phyloP scores from a whole-genome alignment of 2,113 vertebrate genomes.

The Gobio gobio region DNA sequence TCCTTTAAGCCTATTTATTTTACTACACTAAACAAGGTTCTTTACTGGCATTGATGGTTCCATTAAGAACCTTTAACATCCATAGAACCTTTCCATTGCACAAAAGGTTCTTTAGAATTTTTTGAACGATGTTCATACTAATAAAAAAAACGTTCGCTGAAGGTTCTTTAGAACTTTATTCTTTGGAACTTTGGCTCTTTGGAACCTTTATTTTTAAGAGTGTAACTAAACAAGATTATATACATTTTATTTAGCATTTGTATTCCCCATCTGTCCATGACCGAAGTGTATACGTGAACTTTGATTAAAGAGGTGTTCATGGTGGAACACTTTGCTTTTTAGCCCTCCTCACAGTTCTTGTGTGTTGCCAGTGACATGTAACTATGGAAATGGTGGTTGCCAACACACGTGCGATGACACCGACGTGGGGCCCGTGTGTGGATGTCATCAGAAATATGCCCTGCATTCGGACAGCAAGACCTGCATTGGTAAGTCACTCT shows the following conservation, averaged over 20 bases:
- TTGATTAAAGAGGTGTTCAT: neutral
- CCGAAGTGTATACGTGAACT: slow-evolving; percentile 4
- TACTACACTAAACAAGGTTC: no score
- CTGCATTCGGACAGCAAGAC: slow-evolving; percentile 94
- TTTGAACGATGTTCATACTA: no score
- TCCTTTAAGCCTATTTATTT: no score
- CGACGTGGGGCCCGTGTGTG: slow-evolving; percentile 89
- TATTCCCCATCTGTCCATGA: neutral
- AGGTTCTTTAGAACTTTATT: no score
- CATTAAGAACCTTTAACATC: no score
- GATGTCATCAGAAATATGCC: slow-evolving; percentile 97
- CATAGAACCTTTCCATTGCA: no score
- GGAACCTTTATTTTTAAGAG: no score
- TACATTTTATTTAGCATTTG: neutral
- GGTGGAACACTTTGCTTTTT: neutral
- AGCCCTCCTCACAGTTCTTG: slow-evolving; percentile 51
- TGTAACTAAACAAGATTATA: neutral
- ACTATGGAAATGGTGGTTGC: slow-evolving; percentile 98
- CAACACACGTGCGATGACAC: slow-evolving; percentile 97
- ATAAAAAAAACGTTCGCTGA: no score
- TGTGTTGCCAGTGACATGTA: slow-evolving; percentile 91
- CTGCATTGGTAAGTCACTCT: slow-evolving; percentile 91
- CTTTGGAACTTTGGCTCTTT: no score
- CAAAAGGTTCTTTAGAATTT: no score
- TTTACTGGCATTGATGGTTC: no score